Conservation (phyloP, 1,140 invertebrate species). For the Caenorhabditis briggsae region DNA sequence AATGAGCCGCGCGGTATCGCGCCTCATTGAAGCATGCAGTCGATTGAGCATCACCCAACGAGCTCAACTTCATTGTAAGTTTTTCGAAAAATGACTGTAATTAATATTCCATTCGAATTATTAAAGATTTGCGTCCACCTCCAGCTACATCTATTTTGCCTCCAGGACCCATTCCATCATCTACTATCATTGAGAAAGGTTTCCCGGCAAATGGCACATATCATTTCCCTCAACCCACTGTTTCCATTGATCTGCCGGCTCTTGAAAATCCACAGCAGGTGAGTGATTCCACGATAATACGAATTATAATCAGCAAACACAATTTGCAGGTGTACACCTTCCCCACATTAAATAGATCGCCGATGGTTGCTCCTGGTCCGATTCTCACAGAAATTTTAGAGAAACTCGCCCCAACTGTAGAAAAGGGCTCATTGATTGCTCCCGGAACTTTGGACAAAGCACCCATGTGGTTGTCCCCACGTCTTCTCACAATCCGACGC, state of each 20-base stretch:
- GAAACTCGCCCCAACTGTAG: conserved; percentile 58
- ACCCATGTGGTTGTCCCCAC: conserved; percentile 60
- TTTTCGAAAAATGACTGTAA: no score
- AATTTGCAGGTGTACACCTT: conserved; percentile 62
- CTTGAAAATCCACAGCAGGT: conserved; percentile 51
- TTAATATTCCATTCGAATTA: not conserved
- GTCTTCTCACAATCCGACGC: conserved; percentile 71
- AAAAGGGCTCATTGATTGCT: conserved; percentile 47
- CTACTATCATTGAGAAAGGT: not conserved
- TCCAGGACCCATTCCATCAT: not conserved
- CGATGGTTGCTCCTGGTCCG: conserved; percentile 52
- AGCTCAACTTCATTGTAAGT: conserved; percentile 6
- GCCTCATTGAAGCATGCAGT: conserved; percentile 26
- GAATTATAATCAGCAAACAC: not conserved
- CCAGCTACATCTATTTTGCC: conserved; percentile 35
- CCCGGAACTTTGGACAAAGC: conserved; percentile 46
- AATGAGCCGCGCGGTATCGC: conserved; percentile 44
- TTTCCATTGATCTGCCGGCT: conserved; percentile 35
- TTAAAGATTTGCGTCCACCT: conserved; percentile 24
- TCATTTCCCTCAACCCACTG: conserved; percentile 2
- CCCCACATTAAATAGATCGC: conserved; percentile 58
- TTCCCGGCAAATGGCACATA: conserved; percentile 4
- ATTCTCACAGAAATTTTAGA: conserved; percentile 51
- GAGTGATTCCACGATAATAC: no score
- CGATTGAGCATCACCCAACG: conserved; percentile 31